Evolutionary conservation across 2,797 vertebrate species (phyloP), one percentile per base, ranked within the genome.

Genomic region (Acanthiza pusilla): DNA sequence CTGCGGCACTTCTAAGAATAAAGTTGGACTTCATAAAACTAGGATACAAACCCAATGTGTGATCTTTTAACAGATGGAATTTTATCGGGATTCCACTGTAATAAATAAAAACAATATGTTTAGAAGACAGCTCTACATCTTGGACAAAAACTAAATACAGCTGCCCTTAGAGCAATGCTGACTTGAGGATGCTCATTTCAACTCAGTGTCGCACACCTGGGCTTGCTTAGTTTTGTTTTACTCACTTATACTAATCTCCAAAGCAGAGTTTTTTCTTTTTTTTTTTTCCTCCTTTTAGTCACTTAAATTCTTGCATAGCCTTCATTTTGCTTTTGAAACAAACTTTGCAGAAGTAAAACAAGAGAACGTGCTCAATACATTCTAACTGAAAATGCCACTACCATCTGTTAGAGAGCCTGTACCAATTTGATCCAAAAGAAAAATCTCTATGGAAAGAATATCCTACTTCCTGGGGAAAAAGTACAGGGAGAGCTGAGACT

Each of bases 11-110:
- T 87, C 91, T 88, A 96, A 95, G 79, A 97, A 95, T 86, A 93
- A 96, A 80, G 91, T 23, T 84, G 78, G 77, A 77, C 93, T 93
- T 97, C 93, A 88, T 85, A 94, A 96, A 96, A 96, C 79, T 94
- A 96, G 95, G 89, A 96, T 86, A 96, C 87, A 95, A 90, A 95
- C 79, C 65, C 88, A 96, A 38, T 94, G 74, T 96, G 81, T 91
- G 91, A 90, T 94, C 91, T 96, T 96, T 97, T 93, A 97, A 94
- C 74, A 93, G 88, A 95, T 92, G 91, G 75, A 87, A 93, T 96
- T 93, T 94, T 92, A 94, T 82, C 77, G 48, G 68, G 86, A 94
- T 92, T 96, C 91, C 80, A 95, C 93, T 95, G 62, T 85, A 94
- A 94, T 90, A 96, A 97, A 95, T 95, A 92, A 94, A 96, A 96